phyloP scores from a whole-genome alignment of 2,797 vertebrate genomes.

The Sebastes ruberrimus region DNA sequence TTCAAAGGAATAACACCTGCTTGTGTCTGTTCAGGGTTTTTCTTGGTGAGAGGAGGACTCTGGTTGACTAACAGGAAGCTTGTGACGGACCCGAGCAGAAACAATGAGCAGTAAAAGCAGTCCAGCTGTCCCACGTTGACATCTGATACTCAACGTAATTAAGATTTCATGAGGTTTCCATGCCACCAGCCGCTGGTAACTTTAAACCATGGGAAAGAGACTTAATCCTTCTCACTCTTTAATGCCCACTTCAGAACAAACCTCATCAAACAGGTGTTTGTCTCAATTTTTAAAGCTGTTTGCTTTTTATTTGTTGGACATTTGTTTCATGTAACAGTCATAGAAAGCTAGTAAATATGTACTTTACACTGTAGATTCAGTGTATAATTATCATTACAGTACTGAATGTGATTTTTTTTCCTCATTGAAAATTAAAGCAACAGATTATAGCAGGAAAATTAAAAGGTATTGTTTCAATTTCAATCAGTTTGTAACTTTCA shows the following conservation, averaged over 20 bases:
- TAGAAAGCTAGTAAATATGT: neutral
- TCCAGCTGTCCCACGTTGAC: slow-evolving; percentile 63
- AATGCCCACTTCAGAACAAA: slow-evolving; percentile 15
- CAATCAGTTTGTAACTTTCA: neutral
- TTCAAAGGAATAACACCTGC: slow-evolving; percentile 28
- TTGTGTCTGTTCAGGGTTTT: slow-evolving; percentile 71
- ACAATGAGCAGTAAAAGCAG: slow-evolving; percentile 59
- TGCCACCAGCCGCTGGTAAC: slow-evolving; percentile 53
- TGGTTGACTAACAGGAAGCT: slow-evolving; percentile 65
- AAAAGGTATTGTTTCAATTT: neutral
- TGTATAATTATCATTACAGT: neutral
- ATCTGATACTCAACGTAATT: slow-evolving; percentile 62
- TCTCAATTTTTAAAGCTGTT: neutral
- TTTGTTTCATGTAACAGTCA: neutral
- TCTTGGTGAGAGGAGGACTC: slow-evolving; percentile 72
- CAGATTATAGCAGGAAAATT: neutral
- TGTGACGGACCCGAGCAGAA: slow-evolving; percentile 39
- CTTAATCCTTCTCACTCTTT: slow-evolving; percentile 50
- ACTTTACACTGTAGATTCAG: neutral
- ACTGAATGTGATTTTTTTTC: neutral
- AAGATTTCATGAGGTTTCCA: slow-evolving; percentile 77
- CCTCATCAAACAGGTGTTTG: slow-evolving; percentile 35
- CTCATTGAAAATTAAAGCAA: neutral
- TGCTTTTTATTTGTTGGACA: slow-evolving; percentile 22
- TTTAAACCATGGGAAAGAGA: slow-evolving; percentile 55